phyloP scores from a whole-genome alignment of 1,140 invertebrate species.

The Trypoxylus dichotomus region DNA sequence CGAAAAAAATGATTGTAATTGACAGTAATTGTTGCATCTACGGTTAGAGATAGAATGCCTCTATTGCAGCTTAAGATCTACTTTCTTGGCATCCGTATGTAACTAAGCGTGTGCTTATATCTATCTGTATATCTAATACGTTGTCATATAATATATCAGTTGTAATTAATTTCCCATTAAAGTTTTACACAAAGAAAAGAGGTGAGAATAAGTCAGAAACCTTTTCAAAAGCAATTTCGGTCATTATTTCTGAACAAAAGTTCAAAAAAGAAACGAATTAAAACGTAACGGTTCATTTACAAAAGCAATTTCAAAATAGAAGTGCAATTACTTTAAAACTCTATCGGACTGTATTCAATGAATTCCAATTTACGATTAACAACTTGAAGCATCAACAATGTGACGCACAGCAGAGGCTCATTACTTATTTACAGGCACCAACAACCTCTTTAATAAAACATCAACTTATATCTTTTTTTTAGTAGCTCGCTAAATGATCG shows the following conservation, averaged over 20 bases:
- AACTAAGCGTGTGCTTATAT: too few species aligned
- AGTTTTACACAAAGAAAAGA: too few species aligned
- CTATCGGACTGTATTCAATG: neutral
- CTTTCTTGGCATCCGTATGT: too few species aligned
- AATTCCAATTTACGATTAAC: slow-evolving; percentile 29
- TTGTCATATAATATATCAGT: too few species aligned
- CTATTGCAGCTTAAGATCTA: too few species aligned
- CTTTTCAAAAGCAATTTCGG: neutral
- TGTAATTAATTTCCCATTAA: too few species aligned
- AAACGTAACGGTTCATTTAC: neutral
- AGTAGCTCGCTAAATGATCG: slow-evolving; percentile 43
- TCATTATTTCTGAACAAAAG: neutral
- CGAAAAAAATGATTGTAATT: too few species aligned
- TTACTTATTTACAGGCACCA: slow-evolving; percentile 24
- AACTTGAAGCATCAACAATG: slow-evolving; percentile 28
- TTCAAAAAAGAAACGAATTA: neutral
- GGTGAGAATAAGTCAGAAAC: neutral
- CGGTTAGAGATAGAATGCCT: too few species aligned
- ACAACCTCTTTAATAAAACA: slow-evolving; percentile 25
- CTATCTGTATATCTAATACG: too few species aligned
- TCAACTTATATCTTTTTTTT: slow-evolving; percentile 26
- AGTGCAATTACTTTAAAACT: slow-evolving; percentile 18
- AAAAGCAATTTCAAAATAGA: neutral
- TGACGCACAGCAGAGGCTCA: slow-evolving; percentile 14
- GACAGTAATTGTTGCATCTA: too few species aligned